Percentiles rank a stretch among this genome's conserved stretches.
Evolutionary conservation across 2,797 vertebrate genomes (phyloP).

Genomic region (Xenops minutus): DNA sequence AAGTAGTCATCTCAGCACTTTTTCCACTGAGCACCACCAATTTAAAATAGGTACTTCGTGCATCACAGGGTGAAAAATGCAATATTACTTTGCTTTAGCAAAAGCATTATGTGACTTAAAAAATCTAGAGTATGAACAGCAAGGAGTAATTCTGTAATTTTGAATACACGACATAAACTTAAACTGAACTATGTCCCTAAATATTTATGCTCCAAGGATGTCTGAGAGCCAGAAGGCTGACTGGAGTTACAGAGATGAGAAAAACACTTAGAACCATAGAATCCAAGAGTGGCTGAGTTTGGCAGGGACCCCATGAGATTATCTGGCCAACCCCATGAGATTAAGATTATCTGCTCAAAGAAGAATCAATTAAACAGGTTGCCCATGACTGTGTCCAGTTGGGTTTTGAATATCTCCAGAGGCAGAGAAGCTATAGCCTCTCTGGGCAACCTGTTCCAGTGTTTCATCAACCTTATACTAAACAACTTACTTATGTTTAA

Average conservation of each 20-base stretch:
- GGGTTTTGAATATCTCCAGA: neutral
- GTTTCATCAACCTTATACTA: neutral
- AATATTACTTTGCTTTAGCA: neutral
- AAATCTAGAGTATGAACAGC: neutral
- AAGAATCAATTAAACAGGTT: neutral
- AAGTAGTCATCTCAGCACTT: neutral
- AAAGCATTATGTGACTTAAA: neutral
- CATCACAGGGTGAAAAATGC: neutral
- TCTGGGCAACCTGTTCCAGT: neutral
- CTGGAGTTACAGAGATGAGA: neutral
- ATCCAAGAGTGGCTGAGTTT: neutral
- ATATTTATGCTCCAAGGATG: neutral
- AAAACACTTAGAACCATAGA: neutral
- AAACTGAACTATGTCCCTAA: neutral
- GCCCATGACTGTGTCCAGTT: fast-evolving
- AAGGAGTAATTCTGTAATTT: neutral
- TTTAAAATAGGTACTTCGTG: neutral
- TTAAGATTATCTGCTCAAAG: neutral
- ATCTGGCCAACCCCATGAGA: neutral
- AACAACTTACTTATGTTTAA: neutral
- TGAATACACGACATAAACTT: neutral
- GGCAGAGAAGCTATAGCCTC: neutral
- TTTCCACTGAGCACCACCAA: neutral
- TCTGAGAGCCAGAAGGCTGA: neutral
- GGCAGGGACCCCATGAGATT: neutral